phyloP scores from a whole-genome alignment of 2,113 vertebrate species.

The Pitta sordida region DNA sequence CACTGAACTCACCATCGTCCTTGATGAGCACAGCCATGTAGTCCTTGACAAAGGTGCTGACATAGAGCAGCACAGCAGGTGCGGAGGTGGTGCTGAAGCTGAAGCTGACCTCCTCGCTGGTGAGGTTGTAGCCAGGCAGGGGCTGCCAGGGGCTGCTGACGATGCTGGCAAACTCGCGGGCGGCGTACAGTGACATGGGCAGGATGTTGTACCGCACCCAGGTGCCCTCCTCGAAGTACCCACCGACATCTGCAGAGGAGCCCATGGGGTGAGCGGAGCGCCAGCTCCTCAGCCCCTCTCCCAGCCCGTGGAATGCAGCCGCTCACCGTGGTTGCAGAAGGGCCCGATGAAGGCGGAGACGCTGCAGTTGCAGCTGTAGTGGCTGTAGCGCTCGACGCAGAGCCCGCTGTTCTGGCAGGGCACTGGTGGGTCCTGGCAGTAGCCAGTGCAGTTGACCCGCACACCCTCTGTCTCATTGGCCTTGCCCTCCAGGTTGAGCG shows the following conservation, averaged over 20 bases:
- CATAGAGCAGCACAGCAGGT: conserved; percentile 88
- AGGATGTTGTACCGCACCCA: conserved; percentile 92
- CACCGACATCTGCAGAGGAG: conserved; percentile 83
- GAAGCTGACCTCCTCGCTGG: conserved; percentile 93
- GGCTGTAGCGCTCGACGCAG: conserved; percentile 91
- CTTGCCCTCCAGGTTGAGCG: conserved; percentile 90
- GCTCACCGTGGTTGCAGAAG: conserved; percentile 91
- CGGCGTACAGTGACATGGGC: conserved; percentile 81
- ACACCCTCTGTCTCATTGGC: conserved; percentile 88
- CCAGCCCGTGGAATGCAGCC: accelerated
- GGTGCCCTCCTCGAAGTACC: conserved; percentile 88
- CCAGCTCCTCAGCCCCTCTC: not conserved
- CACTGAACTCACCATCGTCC: conserved; percentile 78
- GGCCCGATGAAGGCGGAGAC: conserved; percentile 91
- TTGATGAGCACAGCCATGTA: conserved; percentile 92
- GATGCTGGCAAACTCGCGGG: conserved; percentile 86
- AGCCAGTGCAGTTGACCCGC: conserved; percentile 89
- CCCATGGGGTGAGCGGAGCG: accelerated
- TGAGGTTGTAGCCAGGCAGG: conserved; percentile 87
- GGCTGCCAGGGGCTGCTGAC: conserved; percentile 84
- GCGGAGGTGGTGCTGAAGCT: conserved; percentile 90
- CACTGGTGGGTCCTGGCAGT: conserved; percentile 84
- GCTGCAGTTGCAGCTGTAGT: conserved; percentile 93
- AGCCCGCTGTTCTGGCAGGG: conserved; percentile 91
- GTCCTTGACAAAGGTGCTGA: conserved; percentile 92